A percentile compares a stretch with the other conserved stretches of the same genome.
Evolutionary conservation across 2,113 vertebrate genomes (phyloP).

Genomic region (Empidonax traillii): DNA sequence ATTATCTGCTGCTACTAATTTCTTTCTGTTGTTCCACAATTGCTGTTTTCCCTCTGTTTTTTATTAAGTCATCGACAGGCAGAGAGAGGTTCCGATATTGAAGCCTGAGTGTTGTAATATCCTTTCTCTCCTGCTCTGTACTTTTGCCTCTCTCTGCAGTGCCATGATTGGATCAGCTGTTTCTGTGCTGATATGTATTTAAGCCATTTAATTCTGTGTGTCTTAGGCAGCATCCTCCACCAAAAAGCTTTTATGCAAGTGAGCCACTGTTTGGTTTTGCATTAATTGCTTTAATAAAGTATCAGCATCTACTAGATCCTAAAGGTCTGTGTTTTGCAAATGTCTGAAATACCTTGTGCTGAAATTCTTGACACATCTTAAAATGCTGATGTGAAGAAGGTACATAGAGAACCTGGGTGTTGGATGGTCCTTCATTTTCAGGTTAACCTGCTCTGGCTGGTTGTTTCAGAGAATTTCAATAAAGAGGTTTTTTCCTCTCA

Average conservation of each 20-base stretch:
- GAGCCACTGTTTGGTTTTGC: background rate
- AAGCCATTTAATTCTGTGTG: background rate
- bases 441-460: background rate
- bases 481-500: background rate
- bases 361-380: background rate
- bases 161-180: background rate
- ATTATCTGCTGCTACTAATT: conserved; percentile 37
- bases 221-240: background rate
- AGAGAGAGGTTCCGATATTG: background rate
- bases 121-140: background rate
- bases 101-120: background rate
- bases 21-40: conserved; percentile 21
- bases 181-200: background rate
- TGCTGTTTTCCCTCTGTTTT: conserved; percentile 3
- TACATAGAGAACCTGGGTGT: background rate
- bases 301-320: background rate
- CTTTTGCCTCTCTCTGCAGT: background rate
- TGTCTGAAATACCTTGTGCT: background rate
- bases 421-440: background rate
- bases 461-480: background rate
- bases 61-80: background rate
- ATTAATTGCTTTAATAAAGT: background rate
- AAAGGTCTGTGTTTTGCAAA: background rate
- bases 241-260: background rate
- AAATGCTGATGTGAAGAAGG: background rate